Evolutionary conservation across 2,888 invertebrate genomes (phyloP), one percentile per base, ranked within the genome.

Genomic region (Monopis laevigella): DNA sequence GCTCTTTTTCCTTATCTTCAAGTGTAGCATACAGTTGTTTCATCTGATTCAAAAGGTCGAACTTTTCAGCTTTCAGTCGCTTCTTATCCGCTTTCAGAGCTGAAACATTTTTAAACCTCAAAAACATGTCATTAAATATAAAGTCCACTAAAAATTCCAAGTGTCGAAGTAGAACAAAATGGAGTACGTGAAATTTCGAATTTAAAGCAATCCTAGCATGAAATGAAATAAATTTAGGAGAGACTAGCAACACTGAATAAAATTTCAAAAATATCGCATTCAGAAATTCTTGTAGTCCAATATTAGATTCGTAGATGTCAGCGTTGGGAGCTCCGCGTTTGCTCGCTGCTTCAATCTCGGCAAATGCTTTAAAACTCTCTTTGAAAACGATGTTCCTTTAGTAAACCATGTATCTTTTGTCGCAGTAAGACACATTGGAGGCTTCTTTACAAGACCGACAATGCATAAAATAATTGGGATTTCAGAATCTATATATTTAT

Each of bases 1-100:
- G 81, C 67, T 96, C 96, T 56, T 92, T 90, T 65, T 97, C 96
- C 74, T 96, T 96, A 66, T 96, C 95, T 71, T 96, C 96, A 46
- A 97, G 82, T 6, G 96, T 95, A 42, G 90, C 88, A 67, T 96
- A 97, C 45, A 97, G 84, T 61, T 96, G 95, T 68, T 95, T 95
- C 88, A 96, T 96, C 80, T 96, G 96, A 62, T 90, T 92, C 52
- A 96, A 82, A 48, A 97, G 84, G 73, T 96, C 96, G 61, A 92
- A 91, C 75, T 96, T 96, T 75, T 97, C 96, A 10, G 93, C 91
- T 75, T 95, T 93, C 62, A 96, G 82, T 49, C 94, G 86, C 70
- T 95, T 93, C 46, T 95, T 85, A 70, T 97, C 96, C 45, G 91
- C 88, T 67, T 95, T 94, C 59, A 96, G 78, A 42, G 90, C 93